Conservation (phyloP, 2,797 vertebrate genomes). For the Clarias pachynema region DNA sequence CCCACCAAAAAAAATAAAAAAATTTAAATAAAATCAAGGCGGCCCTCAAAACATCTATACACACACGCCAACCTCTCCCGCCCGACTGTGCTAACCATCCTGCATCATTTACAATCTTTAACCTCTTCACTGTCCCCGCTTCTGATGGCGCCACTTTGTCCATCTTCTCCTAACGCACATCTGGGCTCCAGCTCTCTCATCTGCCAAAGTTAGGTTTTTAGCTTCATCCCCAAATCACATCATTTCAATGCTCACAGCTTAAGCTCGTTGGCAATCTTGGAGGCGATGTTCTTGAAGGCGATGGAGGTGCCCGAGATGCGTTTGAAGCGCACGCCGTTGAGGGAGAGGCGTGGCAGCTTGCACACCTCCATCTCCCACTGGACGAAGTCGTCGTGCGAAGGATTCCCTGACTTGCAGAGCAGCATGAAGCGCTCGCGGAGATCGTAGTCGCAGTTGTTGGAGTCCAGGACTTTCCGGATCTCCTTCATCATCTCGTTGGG, state of each 20-base stretch:
- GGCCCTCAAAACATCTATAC: constrained; percentile 54
- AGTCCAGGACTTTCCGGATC: constrained; percentile 85
- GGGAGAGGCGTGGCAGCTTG: constrained; percentile 82
- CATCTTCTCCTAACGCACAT: constrained; percentile 23
- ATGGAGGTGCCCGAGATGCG: constrained; percentile 84
- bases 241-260: constrained; percentile 76
- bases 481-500: constrained; percentile 85
- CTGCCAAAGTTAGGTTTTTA: background rate
- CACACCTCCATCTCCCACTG: constrained; percentile 89
- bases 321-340: constrained; percentile 85
- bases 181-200: constrained; percentile 19
- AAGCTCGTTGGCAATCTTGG: constrained; percentile 85
- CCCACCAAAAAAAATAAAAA: constrained; percentile 42
- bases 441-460: constrained; percentile 84
- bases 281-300: constrained; percentile 87
- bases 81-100: constrained; percentile 35
- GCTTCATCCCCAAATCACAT: background rate
- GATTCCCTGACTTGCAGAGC: constrained; percentile 78
- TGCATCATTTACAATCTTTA: constrained; percentile 44
- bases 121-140: constrained; percentile 30
- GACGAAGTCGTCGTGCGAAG: constrained; percentile 77
- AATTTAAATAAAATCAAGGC: background rate
- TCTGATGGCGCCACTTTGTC: constrained; percentile 36
- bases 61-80: constrained; percentile 46
- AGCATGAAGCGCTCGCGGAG: constrained; percentile 82